Percentiles rank a stretch among this genome's conserved stretches.
Evolutionary conservation across 1,140 invertebrate species (phyloP).

Genomic region (Hesperophylax magnus): DNA sequence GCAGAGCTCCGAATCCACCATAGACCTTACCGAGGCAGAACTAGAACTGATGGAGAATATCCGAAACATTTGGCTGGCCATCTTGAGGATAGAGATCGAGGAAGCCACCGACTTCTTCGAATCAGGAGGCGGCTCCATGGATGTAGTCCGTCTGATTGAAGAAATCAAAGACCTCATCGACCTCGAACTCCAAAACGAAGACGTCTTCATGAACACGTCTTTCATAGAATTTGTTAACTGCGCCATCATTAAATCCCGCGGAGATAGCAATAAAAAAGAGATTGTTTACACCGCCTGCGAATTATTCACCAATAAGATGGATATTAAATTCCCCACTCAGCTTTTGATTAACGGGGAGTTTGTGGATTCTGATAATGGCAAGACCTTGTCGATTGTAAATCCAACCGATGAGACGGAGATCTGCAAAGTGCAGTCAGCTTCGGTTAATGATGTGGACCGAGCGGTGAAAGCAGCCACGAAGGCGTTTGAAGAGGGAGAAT

Average conservation of each 20-base stretch:
- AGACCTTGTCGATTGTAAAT: conserved; percentile 81
- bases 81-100: conserved; percentile 84
- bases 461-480: conserved; percentile 89
- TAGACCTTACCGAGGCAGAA: conserved; percentile 88
- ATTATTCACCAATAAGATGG: conserved; percentile 86
- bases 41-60: conserved; percentile 74
- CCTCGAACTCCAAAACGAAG: conserved; percentile 87
- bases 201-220: conserved; percentile 93
- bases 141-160: conserved; percentile 94
- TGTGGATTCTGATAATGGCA: conserved; percentile 80
- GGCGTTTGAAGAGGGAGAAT: conserved; percentile 90
- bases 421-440: conserved; percentile 84
- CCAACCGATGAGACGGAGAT: conserved; percentile 89
- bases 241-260: conserved; percentile 78
- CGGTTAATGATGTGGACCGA: conserved; percentile 85
- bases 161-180: conserved; percentile 89
- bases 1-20: conserved; percentile 68
- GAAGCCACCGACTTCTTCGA: conserved; percentile 93
- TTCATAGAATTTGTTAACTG: conserved; percentile 85
- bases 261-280: conserved; percentile 68
- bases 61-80: conserved; percentile 85
- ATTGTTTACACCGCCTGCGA: conserved; percentile 82
- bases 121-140: conserved; percentile 95
- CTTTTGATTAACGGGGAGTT: conserved; percentile 94
- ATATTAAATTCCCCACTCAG: conserved; percentile 89